A percentile compares a stretch with the other conserved stretches of the same genome.
phyloP scores from a whole-genome alignment of 2,797 vertebrate genomes.

The Oophaga sylvatica region DNA sequence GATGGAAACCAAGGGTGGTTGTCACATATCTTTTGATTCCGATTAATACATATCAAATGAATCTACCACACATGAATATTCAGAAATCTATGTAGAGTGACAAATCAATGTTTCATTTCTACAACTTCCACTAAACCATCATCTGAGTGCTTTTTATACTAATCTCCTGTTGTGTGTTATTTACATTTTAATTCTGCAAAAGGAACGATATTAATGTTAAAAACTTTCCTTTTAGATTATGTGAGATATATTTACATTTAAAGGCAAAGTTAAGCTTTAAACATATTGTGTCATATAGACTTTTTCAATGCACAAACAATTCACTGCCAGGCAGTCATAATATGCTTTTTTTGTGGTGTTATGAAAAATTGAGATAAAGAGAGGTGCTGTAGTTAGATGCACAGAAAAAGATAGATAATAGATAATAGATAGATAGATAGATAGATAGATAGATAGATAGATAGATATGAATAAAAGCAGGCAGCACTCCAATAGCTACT shows the following conservation, averaged over 20 bases:
- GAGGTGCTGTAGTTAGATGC: no score
- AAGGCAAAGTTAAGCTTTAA: neutral
- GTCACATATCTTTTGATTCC: constrained; percentile 43
- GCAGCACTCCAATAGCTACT: no score
- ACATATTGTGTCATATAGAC: neutral
- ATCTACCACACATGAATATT: constrained; percentile 49
- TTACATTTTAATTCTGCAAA: constrained; percentile 59
- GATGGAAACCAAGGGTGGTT: constrained; percentile 31
- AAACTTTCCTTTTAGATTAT: constrained; percentile 36
- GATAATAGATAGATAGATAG: no score
- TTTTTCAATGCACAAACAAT: neutral
- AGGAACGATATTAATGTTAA: constrained; percentile 43
- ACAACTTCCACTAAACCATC: constrained; percentile 35
- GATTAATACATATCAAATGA: constrained; percentile 47
- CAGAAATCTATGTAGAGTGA: constrained; percentile 41
- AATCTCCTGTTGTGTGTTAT: constrained; percentile 56
- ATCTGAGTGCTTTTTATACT: constrained; percentile 48
- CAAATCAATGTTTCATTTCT: constrained; percentile 53
- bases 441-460: no score
- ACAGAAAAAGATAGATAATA: no score
- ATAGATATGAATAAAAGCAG: no score
- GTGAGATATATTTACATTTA: constrained; percentile 10
- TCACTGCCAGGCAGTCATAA: neutral
- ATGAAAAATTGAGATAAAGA: no score
- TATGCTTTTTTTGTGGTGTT: no score